These are phyloP conservation scores for Hetaerina americana DNA, from an alignment of 1,140 invertebrate genomes.

Conservation along the genomic window DNA sequence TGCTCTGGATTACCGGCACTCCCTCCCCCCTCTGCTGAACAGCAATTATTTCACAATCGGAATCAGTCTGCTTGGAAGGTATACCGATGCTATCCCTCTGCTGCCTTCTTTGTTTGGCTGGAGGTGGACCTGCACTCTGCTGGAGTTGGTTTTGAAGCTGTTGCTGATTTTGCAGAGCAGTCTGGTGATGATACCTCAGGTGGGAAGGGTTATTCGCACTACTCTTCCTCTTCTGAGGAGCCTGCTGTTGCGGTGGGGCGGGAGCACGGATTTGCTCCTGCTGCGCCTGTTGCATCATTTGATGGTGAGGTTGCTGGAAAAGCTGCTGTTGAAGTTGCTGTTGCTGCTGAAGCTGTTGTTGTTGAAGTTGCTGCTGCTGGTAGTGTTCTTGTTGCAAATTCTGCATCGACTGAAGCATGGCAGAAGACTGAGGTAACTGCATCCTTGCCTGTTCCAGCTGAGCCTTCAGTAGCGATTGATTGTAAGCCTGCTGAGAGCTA, in stretches of 20 bases:
- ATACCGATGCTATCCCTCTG: constrained; percentile 29
- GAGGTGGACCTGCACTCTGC: background rate
- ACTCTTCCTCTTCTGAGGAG: background rate
- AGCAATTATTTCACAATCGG: constrained; percentile 49
- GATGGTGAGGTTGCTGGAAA: constrained; percentile 17
- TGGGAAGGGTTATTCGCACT: background rate
- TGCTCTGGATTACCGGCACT: constrained; percentile 54
- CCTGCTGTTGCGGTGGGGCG: too few species aligned
- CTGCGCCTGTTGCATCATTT: background rate
- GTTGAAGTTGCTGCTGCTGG: background rate
- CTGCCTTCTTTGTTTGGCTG: constrained; percentile 32
- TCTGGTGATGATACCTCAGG: constrained; percentile 13
- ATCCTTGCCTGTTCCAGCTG: background rate
- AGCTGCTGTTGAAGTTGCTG: constrained; percentile 10
- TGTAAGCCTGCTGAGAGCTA: background rate
- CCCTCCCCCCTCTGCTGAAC: constrained; percentile 58
- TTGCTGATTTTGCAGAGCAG: constrained; percentile 16
- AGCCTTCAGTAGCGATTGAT: background rate
- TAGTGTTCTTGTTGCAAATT: background rate
- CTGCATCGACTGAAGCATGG: background rate
- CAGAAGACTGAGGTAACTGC: background rate
- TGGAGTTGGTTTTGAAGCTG: constrained; percentile 7
- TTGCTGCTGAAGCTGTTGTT: constrained; percentile 10
- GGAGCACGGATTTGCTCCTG: too few species aligned
- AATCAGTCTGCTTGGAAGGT: constrained; percentile 43